Conservation (phyloP, 2,113 vertebrate genomes). For the Lonchura striata region DNA sequence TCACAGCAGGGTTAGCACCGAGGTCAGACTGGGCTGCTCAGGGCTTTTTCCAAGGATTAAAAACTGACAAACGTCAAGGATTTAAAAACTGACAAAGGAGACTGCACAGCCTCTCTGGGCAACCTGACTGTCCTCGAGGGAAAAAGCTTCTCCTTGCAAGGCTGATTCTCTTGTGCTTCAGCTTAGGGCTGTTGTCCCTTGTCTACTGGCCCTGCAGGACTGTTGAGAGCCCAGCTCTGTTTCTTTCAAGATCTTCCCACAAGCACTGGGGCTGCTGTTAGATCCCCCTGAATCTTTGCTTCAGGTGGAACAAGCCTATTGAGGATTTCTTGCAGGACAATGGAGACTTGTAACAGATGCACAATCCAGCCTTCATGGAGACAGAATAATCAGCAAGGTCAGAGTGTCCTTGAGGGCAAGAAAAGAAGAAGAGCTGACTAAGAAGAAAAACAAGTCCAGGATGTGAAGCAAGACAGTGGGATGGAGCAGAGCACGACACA, state of each 20-base stretch:
- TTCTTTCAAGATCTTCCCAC: background rate
- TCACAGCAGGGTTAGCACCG: background rate
- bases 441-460: too few relatives aligned
- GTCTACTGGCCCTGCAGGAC: background rate
- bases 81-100: background rate
- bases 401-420: too few relatives aligned
- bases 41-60: background rate
- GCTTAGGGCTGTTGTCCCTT: background rate
- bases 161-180: background rate
- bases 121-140: background rate
- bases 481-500: too few relatives aligned
- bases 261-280: background rate
- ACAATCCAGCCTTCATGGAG: too few relatives aligned
- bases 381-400: too few relatives aligned
- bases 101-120: background rate
- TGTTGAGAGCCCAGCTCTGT: rapidly evolving
- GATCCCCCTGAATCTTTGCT: background rate
- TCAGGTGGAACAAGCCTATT: background rate
- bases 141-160: background rate
- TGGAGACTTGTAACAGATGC: too few relatives aligned
- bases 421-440: too few relatives aligned
- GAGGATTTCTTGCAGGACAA: too few relatives aligned
- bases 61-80: background rate
- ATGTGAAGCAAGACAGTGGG: too few relatives aligned
- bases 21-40: background rate